Evolutionary conservation across 2,113 vertebrate species (phyloP), one percentile per base, ranked within the genome.

Genomic region (Pica pica): DNA sequence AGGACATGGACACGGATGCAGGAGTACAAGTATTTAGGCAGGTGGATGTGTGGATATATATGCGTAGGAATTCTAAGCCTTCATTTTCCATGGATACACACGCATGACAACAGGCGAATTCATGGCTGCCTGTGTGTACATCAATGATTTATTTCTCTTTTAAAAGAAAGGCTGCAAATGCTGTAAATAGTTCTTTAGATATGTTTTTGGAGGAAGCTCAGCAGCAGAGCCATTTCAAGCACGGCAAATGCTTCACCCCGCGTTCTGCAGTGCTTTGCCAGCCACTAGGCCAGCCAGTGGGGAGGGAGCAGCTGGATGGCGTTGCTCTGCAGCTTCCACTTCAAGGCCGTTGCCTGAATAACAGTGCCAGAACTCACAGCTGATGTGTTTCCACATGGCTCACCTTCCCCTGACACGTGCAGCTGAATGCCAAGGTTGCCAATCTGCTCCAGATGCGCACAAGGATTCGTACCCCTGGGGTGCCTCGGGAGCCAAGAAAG

Each of bases 1-100:
- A 52, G 68, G 41, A 7, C 49, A 33, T 0, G 5, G 11, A 6
- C 4, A 1, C 4, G 42, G 0, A 2, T 24, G n/a, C 28, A 35
- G 0, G 2, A 46, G 22, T 11, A 31, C 6, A 19, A 0, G 0
- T 9, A 22, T 46, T 67, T 37, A 44, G 53, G 53, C 23, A 27
- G 65, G 27, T 50, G 57, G 35, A 26, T 16, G 52, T 20, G 22
- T 27, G n/a, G n/a, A 8, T 1, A 5, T n/a, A 5, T 46, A 2
- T 5, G 14, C 5, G 28, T 3, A 5, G 14, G 28, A 46, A 47
- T 56, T 57, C 35, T 37, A 61, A 65, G 61, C 65, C 70, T 65
- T 26, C n/a, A 9, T n/a, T 55, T 65, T 59, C 50, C 13, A 2
- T 3, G 39, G 33, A 18, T 8, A 18, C n/a, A 24, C 12, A 6